Evolutionary conservation across 2,113 vertebrate species (phyloP).

Genomic region (Poecilia latipinna): DNA sequence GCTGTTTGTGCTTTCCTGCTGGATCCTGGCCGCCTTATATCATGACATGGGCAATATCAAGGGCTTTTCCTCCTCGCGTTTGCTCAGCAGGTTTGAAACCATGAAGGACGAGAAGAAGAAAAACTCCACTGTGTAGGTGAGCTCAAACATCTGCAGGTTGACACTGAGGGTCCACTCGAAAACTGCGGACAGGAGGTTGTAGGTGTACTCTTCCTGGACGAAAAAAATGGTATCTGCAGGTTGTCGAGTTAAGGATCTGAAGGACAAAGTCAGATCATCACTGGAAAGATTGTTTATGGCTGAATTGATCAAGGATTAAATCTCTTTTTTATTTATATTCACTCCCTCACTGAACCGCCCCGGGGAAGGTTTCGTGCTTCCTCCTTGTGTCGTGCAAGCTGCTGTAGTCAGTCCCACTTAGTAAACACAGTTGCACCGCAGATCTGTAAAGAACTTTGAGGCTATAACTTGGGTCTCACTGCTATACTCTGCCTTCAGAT

Average conservation of each 20-base stretch:
- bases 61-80: constrained; percentile 72
- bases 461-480: neutral
- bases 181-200: constrained; percentile 73
- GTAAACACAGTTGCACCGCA: constrained; percentile 45
- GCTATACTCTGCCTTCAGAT: neutral
- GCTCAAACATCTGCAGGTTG: constrained; percentile 81
- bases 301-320: neutral
- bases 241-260: constrained; percentile 34
- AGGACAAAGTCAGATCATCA: neutral
- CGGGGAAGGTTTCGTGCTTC: neutral
- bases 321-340: neutral
- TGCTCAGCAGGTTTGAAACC: constrained; percentile 74
- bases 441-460: constrained; percentile 23
- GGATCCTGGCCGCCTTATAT: constrained; percentile 46
- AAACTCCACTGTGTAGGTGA: constrained; percentile 79
- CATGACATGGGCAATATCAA: constrained; percentile 72
- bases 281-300: neutral
- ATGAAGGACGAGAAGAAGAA: constrained; percentile 79
- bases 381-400: neutral
- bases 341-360: neutral
- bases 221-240: constrained; percentile 74
- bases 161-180: constrained; percentile 81
- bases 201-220: constrained; percentile 50
- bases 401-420: constrained; percentile 52
- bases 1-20: neutral